phyloP scores from a whole-genome alignment of 92 coral and sea anemone species.

The Palythoa grandiflora region DNA sequence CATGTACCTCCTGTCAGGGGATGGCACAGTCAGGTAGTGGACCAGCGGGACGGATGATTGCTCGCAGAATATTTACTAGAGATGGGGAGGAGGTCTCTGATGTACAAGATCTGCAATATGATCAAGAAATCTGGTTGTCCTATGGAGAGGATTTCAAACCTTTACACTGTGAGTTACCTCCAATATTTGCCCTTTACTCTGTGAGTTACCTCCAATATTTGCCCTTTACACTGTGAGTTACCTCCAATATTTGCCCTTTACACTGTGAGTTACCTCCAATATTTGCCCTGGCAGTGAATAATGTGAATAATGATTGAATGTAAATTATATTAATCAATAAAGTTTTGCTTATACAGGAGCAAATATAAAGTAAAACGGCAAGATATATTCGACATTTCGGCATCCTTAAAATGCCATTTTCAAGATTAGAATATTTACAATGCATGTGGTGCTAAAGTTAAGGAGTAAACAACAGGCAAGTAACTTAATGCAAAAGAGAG shows the following conservation, averaged over 20 bases:
- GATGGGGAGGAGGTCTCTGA: slow-evolving; percentile 84
- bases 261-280: too few relatives aligned
- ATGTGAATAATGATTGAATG: too few relatives aligned
- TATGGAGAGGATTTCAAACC: slow-evolving; percentile 95
- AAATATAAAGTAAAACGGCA: too few relatives aligned
- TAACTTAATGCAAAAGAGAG: too few relatives aligned
- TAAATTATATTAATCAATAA: background rate
- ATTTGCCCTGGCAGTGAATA: too few relatives aligned
- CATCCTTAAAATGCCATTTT: too few relatives aligned
- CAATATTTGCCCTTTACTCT: slow-evolving; percentile 41
- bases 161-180: slow-evolving; percentile 67
- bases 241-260: background rate
- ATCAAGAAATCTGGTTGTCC: slow-evolving; percentile 94
- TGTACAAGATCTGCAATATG: slow-evolving; percentile 83
- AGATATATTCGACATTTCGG: too few relatives aligned
- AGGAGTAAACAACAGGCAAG: too few relatives aligned
- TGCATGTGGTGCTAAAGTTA: too few relatives aligned
- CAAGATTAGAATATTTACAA: too few relatives aligned
- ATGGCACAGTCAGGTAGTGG: slow-evolving; percentile 78
- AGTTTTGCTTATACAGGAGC: too few relatives aligned
- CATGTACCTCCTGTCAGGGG: slow-evolving; percentile 84
- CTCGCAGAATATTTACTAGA: slow-evolving; percentile 81
- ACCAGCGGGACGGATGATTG: slow-evolving; percentile 90
- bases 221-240: slow-evolving; percentile 75
- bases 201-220: slow-evolving; percentile 47